Percentiles rank a stretch among this genome's conserved stretches.
Conservation (phyloP, 2,888 invertebrate genomes). For the Drosophila macrothrix region DNA sequence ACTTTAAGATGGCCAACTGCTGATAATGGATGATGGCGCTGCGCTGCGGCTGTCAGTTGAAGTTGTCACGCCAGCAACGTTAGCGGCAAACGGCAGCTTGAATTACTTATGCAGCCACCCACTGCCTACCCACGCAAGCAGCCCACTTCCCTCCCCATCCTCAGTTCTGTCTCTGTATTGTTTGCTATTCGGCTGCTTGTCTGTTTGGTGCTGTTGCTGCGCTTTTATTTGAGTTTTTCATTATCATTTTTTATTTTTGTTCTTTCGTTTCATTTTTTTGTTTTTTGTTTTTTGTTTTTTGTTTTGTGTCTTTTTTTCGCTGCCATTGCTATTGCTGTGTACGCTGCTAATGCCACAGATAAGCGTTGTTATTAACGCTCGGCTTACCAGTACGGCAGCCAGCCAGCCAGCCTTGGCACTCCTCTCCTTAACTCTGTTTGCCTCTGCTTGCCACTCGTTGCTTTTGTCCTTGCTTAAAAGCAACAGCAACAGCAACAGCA, state of each 20-base stretch:
- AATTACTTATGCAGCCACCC: conserved; percentile 65
- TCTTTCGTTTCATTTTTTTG: conserved; percentile 9
- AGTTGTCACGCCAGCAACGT: conserved; percentile 76
- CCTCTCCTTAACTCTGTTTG: not conserved
- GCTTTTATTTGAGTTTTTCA: conserved; percentile 80
- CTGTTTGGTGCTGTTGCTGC: conserved; percentile 70
- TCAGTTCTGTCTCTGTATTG: conserved; percentile 44
- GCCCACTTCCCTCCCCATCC: not conserved
- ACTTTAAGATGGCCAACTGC: conserved; percentile 80
- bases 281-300: conserved; percentile 14
- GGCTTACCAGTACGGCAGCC: conserved; percentile 71
- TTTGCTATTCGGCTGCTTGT: conserved; percentile 59
- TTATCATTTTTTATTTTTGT: conserved; percentile 65
- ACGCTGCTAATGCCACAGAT: conserved; percentile 79
- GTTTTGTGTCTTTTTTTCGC: conserved; percentile 10
- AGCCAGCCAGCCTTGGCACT: conserved; percentile 22
- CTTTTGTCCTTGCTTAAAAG: conserved; percentile 59
- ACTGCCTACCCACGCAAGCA: not conserved
- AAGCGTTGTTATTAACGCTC: conserved; percentile 82
- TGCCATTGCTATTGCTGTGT: conserved; percentile 54
- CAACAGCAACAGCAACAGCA: conserved; percentile 37
- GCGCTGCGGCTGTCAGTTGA: conserved; percentile 76
- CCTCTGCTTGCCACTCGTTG: conserved; percentile 32
- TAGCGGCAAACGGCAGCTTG: conserved; percentile 67
- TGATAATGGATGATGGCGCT: conserved; percentile 81